Evolutionary conservation across 2,888 invertebrate genomes (phyloP).

Genomic region (Urechis unicinctus): DNA sequence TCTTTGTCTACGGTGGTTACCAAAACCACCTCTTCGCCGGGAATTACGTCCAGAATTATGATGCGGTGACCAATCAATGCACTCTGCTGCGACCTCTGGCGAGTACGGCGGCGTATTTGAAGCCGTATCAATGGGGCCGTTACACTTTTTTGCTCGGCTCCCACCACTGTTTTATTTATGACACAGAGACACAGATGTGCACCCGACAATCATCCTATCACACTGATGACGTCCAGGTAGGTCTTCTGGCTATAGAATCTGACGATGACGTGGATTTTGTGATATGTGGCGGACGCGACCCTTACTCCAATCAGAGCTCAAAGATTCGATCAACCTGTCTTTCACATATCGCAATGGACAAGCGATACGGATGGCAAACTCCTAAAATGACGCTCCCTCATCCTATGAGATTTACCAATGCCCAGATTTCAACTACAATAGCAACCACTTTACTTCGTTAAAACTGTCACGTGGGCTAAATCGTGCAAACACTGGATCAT

Average conservation of each 20-base stretch:
- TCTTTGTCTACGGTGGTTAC: neutral
- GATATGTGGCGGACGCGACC: too few species aligned
- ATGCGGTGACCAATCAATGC: neutral
- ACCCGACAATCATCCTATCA: neutral
- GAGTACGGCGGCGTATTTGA: neutral
- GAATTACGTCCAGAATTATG: neutral
- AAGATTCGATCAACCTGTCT: too few species aligned
- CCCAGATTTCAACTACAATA: too few species aligned
- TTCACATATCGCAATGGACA: too few species aligned
- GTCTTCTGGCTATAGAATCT: neutral
- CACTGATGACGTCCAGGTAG: neutral
- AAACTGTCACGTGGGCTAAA: too few species aligned
- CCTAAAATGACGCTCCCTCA: too few species aligned
- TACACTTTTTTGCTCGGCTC: neutral
- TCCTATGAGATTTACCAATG: too few species aligned
- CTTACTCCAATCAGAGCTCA: too few species aligned
- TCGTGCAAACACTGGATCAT: too few species aligned
- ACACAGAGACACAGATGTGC: neutral
- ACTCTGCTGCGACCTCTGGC: neutral
- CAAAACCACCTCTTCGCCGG: neutral
- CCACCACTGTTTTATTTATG: neutral
- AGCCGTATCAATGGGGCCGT: neutral
- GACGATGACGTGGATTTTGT: too few species aligned
- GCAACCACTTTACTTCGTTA: too few species aligned
- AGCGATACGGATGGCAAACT: too few species aligned